phyloP scores from a whole-genome alignment of 1,140 invertebrate genomes.

The Drosophila kurseongensis region DNA sequence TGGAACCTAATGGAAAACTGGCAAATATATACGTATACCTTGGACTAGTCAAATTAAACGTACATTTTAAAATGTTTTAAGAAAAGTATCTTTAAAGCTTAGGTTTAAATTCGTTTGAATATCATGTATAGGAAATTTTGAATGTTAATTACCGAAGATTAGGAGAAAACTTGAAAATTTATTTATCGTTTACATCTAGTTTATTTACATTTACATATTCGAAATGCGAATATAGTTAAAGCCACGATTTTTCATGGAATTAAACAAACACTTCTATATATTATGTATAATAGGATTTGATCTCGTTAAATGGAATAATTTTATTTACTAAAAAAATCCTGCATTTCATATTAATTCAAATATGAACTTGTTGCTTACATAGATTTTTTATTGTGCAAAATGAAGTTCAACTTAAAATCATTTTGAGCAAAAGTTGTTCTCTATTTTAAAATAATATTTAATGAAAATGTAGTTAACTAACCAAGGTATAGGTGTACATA shows the following conservation, averaged over 20 bases:
- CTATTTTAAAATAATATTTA: background rate
- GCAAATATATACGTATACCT: background rate
- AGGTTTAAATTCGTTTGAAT: slow-evolving; percentile 6
- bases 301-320: background rate
- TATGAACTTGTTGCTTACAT: no score
- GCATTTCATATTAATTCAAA: no score
- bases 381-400: no score
- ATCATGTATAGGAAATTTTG: background rate
- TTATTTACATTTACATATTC: slow-evolving; percentile 25
- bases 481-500: slow-evolving; percentile 13
- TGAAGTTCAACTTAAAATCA: no score
- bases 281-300: background rate
- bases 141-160: background rate
- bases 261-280: background rate
- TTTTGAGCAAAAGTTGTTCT: no score
- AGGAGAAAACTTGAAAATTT: slow-evolving; percentile 10
- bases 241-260: background rate
- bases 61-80: slow-evolving; percentile 18
- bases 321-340: background rate
- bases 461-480: slow-evolving; percentile 1
- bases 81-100: background rate
- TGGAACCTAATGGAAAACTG: slow-evolving; percentile 56
- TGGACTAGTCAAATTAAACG: slow-evolving; percentile 16
- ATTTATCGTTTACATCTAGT: background rate
- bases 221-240: no score